phyloP scores from a whole-genome alignment of 2,113 vertebrate species.

The Oncorhynchus keta region DNA sequence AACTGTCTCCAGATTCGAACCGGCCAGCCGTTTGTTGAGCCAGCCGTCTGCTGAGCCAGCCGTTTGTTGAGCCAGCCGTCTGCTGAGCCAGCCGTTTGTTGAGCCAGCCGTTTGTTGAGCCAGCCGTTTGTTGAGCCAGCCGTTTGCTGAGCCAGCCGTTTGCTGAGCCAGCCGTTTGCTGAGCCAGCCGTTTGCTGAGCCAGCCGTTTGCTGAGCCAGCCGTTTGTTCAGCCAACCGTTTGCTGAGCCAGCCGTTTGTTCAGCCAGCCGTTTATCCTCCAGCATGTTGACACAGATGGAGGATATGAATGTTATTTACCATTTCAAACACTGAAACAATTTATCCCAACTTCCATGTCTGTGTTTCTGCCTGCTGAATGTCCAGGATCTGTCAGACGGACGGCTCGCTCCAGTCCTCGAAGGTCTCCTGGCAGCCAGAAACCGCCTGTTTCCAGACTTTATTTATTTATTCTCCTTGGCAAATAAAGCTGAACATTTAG shows the following conservation, averaged over 20 bases:
- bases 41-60: no score
- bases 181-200: no score
- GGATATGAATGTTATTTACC: background rate
- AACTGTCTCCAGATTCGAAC: background rate
- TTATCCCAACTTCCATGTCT: background rate
- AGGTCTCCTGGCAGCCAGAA: slow-evolving; percentile 8
- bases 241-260: background rate
- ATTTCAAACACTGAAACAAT: slow-evolving; percentile 7
- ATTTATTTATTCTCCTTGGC: slow-evolving; percentile 16
- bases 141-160: no score
- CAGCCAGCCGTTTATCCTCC: background rate
- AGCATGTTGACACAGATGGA: background rate
- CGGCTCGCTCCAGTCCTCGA: background rate
- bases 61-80: no score
- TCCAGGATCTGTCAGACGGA: background rate
- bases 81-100: no score
- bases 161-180: no score
- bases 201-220: no score
- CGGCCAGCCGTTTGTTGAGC: no score
- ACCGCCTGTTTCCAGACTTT: background rate
- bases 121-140: no score
- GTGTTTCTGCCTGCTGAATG: background rate
- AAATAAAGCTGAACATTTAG: slow-evolving; percentile 10
- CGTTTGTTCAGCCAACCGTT: no score
- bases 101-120: no score